Evolutionary conservation across 1,140 invertebrate genomes (phyloP).

Genomic region (Sinella curviseta): DNA sequence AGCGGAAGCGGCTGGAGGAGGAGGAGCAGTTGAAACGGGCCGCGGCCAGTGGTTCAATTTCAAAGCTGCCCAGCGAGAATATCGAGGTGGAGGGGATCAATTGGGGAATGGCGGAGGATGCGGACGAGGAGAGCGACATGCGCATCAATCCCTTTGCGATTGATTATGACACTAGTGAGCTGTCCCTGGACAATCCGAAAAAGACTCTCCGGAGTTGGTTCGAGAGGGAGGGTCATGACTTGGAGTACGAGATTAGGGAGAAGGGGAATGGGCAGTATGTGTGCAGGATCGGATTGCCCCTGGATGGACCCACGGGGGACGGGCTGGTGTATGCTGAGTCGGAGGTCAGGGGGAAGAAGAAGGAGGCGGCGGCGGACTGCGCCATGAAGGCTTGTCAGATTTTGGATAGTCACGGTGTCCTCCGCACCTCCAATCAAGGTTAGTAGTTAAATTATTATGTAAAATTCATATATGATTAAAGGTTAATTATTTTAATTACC

Average conservation of each 20-base stretch:
- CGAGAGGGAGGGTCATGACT: conserved; percentile 82
- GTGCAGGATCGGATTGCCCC: conserved; percentile 71
- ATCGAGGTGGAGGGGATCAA: conserved; percentile 73
- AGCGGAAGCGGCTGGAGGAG: conserved; percentile 60
- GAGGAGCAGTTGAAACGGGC: conserved; percentile 57
- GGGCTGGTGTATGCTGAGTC: conserved; percentile 78
- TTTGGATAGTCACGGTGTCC: conserved; percentile 77
- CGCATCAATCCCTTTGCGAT: conserved; percentile 77
- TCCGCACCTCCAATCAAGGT: conserved; percentile 77
- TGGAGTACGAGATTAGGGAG: conserved; percentile 82
- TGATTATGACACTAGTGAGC: conserved; percentile 58
- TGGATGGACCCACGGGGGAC: conserved; percentile 73
- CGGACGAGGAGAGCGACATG: conserved; percentile 79
- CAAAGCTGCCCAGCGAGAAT: conserved; percentile 33
- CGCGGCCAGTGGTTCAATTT: too few species aligned
- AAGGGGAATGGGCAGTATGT: conserved; percentile 75
- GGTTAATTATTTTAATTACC: not conserved
- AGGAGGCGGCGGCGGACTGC: conserved; percentile 88
- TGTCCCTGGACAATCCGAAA: conserved; percentile 92
- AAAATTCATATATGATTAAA: not conserved
- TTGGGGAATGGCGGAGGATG: conserved; percentile 92
- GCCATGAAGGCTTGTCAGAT: conserved; percentile 91
- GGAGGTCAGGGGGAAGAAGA: conserved; percentile 86
- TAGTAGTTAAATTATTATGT: conserved; percentile 45
- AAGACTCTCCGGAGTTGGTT: conserved; percentile 92